These are phyloP conservation scores for Ephestia elutella DNA, from an alignment of 1,140 invertebrate species.

Conservation along the genomic window DNA sequence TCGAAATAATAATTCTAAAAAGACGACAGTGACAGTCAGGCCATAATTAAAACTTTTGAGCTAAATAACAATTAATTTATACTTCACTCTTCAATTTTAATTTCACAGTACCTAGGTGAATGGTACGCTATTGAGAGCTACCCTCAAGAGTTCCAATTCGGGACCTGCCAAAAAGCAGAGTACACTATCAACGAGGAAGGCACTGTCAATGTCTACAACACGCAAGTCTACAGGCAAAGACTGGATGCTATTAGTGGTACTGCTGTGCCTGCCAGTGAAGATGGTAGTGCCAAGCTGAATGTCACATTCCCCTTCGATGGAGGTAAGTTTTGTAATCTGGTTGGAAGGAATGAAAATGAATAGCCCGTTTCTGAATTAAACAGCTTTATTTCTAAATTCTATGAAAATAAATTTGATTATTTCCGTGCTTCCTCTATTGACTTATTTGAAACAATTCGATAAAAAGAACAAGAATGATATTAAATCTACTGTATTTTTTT, in stretches of 20 bases:
- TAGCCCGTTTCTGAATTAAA: too few relatives aligned
- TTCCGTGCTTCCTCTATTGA: too few relatives aligned
- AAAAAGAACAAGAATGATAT: too few relatives aligned
- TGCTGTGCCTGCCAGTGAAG: conserved; percentile 32
- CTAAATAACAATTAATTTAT: too few relatives aligned
- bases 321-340: background rate
- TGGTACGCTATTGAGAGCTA: conserved; percentile 21
- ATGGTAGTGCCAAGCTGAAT: conserved; percentile 37
- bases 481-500: background rate
- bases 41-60: too few relatives aligned
- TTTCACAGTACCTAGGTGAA: conserved; percentile 16
- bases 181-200: conserved; percentile 10
- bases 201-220: conserved; percentile 38
- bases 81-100: too few relatives aligned
- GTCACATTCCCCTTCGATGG: conserved; percentile 35
- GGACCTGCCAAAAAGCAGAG: conserved; percentile 12
- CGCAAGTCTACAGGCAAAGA: conserved; percentile 41
- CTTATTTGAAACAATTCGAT: too few relatives aligned
- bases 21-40: too few relatives aligned
- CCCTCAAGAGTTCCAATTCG: conserved; percentile 17
- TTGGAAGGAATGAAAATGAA: too few relatives aligned
- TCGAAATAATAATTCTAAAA: too few relatives aligned
- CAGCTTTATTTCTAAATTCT: too few relatives aligned
- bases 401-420: too few relatives aligned
- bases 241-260: conserved; percentile 34